A percentile compares a stretch with the other conserved stretches of the same genome.
These are phyloP conservation scores for Drosophila engyochracea DNA, from an alignment of 2,888 invertebrate species.

Conservation along the genomic window DNA sequence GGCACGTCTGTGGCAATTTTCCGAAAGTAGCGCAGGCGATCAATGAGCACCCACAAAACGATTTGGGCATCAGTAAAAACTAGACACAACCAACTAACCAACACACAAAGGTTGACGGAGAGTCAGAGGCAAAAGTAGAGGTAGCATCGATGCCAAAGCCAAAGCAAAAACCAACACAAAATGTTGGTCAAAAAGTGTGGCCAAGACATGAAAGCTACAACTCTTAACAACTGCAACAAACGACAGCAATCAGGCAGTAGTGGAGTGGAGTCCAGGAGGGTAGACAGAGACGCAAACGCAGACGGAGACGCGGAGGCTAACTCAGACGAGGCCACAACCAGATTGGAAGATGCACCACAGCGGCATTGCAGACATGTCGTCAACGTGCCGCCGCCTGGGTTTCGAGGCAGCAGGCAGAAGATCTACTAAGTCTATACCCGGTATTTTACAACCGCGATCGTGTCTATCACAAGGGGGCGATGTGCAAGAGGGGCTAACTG, in stretches of 20 bases:
- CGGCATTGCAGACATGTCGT: slow-evolving; percentile 77
- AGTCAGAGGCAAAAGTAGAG: slow-evolving; percentile 10
- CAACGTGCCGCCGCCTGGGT: slow-evolving; percentile 65
- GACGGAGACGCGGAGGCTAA: not conserved
- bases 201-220: slow-evolving; percentile 82
- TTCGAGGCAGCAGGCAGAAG: slow-evolving; percentile 51
- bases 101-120: slow-evolving; percentile 42
- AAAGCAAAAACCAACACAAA: slow-evolving; percentile 52
- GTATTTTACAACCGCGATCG: slow-evolving; percentile 81
- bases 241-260: slow-evolving; percentile 74
- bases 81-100: slow-evolving; percentile 25
- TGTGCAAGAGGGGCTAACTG: slow-evolving; percentile 1
- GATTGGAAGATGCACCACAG: slow-evolving; percentile 60
- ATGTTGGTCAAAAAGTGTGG: slow-evolving; percentile 82
- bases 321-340: slow-evolving; percentile 46
- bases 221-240: slow-evolving; percentile 81
- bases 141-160: slow-evolving; percentile 7
- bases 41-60: slow-evolving; percentile 75
- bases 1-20: slow-evolving; percentile 78
- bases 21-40: slow-evolving; percentile 78
- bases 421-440: slow-evolving; percentile 77
- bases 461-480: slow-evolving; percentile 73
- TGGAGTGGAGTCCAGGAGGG: slow-evolving; percentile 1
- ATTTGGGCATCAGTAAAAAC: slow-evolving; percentile 51
- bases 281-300: not conserved